Evolutionary conservation across 2,113 vertebrate species (phyloP).

Genomic region (Nycticorax nycticorax): DNA sequence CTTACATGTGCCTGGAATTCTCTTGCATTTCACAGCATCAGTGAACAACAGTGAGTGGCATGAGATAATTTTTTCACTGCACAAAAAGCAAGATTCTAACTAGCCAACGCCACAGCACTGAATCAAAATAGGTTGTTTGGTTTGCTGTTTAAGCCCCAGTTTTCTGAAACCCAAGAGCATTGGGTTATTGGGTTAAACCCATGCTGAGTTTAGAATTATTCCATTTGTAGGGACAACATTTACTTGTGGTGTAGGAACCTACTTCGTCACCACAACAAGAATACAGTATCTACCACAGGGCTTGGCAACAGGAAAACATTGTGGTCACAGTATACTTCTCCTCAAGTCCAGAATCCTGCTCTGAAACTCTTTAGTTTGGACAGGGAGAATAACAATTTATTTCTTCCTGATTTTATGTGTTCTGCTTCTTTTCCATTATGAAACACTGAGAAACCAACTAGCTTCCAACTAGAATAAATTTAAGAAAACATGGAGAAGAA

Average conservation of each 20-base stretch:
- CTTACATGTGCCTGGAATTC: neutral
- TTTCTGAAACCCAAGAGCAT: neutral
- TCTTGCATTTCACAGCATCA: neutral
- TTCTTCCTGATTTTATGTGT: neutral
- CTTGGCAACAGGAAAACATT: constrained; percentile 8
- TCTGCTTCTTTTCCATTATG: neutral
- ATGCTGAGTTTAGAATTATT: constrained; percentile 24
- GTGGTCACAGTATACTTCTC: neutral
- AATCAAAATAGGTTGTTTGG: constrained; percentile 12
- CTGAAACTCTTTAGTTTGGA: neutral
- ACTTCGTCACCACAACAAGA: neutral
- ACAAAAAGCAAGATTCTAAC: neutral
- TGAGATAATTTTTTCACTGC: neutral
- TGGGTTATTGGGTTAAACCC: no score
- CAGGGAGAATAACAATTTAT: constrained; percentile 6
- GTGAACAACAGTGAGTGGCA: neutral
- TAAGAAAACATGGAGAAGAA: neutral
- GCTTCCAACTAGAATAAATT: neutral
- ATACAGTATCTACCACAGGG: neutral
- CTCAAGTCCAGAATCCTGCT: neutral
- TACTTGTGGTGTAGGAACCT: constrained; percentile 21
- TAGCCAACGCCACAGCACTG: neutral
- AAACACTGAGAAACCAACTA: neutral
- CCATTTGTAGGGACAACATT: neutral
- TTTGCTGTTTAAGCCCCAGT: constrained; percentile 1